These are phyloP conservation scores for Lacerta viridis DNA, from an alignment of 2,797 vertebrate genomes.

Conservation along the genomic window DNA sequence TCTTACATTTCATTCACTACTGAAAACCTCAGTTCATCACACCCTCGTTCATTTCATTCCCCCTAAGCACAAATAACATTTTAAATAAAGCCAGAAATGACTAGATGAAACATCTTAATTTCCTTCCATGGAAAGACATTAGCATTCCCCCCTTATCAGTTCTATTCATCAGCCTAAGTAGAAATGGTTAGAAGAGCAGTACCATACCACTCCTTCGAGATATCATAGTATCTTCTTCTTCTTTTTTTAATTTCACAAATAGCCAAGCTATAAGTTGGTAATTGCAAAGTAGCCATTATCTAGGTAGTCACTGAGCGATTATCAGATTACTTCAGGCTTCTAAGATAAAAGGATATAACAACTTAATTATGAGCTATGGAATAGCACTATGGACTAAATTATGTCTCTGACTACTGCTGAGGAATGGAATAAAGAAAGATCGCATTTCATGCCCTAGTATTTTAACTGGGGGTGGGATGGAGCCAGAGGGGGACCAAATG, in stretches of 20 bases:
- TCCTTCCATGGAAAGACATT: slow-evolving; percentile 19
- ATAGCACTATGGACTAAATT: slow-evolving; percentile 50
- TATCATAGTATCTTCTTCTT: slow-evolving; percentile 23
- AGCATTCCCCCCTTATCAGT: slow-evolving; percentile 8
- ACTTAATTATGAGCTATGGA: slow-evolving; percentile 62
- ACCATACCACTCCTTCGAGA: slow-evolving; percentile 36
- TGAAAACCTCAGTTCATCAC: slow-evolving; percentile 38
- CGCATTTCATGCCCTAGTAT: neutral
- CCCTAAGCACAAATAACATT: slow-evolving; percentile 48
- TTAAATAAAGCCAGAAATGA: slow-evolving; percentile 43
- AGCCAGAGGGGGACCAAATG: neutral
- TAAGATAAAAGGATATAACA: slow-evolving; percentile 59
- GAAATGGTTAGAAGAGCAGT: slow-evolving; percentile 39
- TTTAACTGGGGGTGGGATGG: slow-evolving; percentile 12
- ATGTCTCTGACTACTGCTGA: neutral
- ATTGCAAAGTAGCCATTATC: slow-evolving; percentile 50
- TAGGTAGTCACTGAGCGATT: slow-evolving; percentile 41
- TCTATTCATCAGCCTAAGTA: slow-evolving; percentile 42
- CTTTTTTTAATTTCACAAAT: slow-evolving; percentile 33
- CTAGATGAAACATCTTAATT: slow-evolving; percentile 1
- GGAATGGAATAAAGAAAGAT: neutral
- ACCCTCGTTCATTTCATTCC: slow-evolving; percentile 48
- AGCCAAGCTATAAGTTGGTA: slow-evolving; percentile 46
- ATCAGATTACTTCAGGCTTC: slow-evolving; percentile 48
- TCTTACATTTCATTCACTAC: slow-evolving; percentile 12